Evolutionary conservation across 2,888 invertebrate genomes (phyloP).

Genomic region (Agrilus mali): DNA sequence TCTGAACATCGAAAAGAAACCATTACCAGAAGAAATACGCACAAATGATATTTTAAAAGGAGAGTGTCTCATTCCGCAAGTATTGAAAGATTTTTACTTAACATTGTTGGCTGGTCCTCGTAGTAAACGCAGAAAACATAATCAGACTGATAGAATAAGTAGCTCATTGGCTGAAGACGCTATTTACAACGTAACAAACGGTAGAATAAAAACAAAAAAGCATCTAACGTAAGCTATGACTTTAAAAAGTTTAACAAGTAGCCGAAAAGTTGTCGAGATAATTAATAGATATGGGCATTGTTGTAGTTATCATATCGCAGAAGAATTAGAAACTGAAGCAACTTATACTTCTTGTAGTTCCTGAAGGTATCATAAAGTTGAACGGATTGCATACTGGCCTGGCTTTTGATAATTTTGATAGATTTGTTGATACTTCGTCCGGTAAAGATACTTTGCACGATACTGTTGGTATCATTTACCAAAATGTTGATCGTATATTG

Average conservation of each 20-base stretch:
- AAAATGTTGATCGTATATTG: no score
- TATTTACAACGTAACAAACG: constrained; percentile 15
- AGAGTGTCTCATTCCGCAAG: constrained; percentile 11
- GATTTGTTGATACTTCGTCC: constrained; percentile 5
- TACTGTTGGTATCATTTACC: no score
- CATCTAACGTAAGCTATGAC: constrained; percentile 21
- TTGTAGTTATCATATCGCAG: constrained; percentile 18
- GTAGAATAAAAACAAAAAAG: constrained; percentile 17
- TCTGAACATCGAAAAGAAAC: not conserved
- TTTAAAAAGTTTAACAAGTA: constrained; percentile 21
- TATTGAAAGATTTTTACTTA: constrained; percentile 7
- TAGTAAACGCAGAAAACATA: constrained; percentile 2
- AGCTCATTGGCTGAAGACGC: constrained; percentile 11
- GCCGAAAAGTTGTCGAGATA: constrained; percentile 19
- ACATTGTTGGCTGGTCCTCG: constrained; percentile 8
- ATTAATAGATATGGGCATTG: constrained; percentile 24
- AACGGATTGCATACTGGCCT: constrained; percentile 15
- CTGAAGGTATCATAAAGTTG: constrained; percentile 13
- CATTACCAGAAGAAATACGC: constrained; percentile 3
- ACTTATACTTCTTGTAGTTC: constrained; percentile 16
- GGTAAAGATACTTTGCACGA: no score
- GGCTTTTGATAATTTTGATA: constrained; percentile 10
- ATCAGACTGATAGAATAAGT: no score
- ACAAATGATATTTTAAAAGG: constrained; percentile 8
- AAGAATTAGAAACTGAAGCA: constrained; percentile 24